Evolutionary conservation across 2,888 invertebrate species (phyloP), one percentile per base, ranked within the genome.

Genomic region (Trichacis sp.): DNA sequence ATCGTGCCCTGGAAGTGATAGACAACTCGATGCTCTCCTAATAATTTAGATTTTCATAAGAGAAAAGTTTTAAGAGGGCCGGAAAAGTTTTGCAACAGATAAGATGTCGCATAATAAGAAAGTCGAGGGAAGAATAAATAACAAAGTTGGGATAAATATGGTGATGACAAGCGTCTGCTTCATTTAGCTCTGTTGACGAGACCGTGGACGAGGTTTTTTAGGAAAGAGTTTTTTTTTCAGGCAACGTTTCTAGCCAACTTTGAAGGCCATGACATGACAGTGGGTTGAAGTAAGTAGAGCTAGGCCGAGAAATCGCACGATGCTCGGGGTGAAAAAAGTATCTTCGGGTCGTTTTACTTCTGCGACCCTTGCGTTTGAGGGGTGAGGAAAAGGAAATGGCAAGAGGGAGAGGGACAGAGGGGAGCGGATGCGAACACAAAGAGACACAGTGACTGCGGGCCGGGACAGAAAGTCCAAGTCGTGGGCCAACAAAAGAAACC

Each of bases 401-500:
- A n/a, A n/a, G n/a, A n/a, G n/a, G n/a, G n/a, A n/a, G n/a, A n/a
- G n/a, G n/a, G n/a, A n/a, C n/a, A n/a, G n/a, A n/a, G 24, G 24
- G 24, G 24, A 8, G 3, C 8, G 24, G 8, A 24, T 24, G 24
- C 24, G 8, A 69, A 69, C 69, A 73, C 68, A 73, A 68, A 57
- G 58, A 55, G 30, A 51, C 36, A 19, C 18, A 42, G 54, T 49
- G 51, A 58, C 51, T 17, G 24, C 48, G 55, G 56, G 53, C 12
- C n/a, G 29, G 15, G 30, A 47, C 36, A 19, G 40, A 53, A 53
- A 50, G 57, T 57, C 49, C 49, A 14, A 20, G 40, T 2, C 18
- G 36, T 29, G 42, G 30, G 9, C 36, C 58, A 58, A 66, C 76
- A 75, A 77, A 77, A 77, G 75, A 50, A 60, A 69, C 71, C 72